Evolutionary conservation across 2,797 vertebrate genomes (phyloP).

Genomic region (Oreonectes daqikongensis): DNA sequence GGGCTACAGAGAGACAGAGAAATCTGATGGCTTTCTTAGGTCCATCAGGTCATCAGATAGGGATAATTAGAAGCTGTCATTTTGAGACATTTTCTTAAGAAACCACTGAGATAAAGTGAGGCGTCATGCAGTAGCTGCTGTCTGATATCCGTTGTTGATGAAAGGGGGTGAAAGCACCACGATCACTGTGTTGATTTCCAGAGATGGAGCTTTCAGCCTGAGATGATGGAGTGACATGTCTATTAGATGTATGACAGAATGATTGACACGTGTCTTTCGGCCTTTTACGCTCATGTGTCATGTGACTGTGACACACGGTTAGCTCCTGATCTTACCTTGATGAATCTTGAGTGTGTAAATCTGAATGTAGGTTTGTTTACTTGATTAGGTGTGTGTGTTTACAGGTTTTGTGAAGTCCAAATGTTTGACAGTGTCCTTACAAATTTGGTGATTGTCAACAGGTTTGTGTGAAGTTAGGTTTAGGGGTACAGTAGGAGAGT

Average conservation of each 20-base stretch:
- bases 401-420: not conserved
- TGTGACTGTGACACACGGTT: constrained; percentile 1
- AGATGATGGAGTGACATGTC: constrained; percentile 38
- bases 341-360: not conserved
- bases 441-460: not conserved
- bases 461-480: not conserved
- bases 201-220: constrained; percentile 18
- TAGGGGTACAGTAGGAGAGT: not conserved
- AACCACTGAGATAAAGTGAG: not conserved
- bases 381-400: not conserved
- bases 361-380: not conserved
- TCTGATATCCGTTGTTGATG: constrained; percentile 3
- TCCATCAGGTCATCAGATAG: not conserved
- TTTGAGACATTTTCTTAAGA: not conserved
- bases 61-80: constrained; percentile 24
- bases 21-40: not conserved
- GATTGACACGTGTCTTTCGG: constrained; percentile 35
- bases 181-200: constrained; percentile 1
- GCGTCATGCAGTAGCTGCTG: not conserved
- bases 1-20: not conserved
- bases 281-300: constrained; percentile 6
- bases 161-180: not conserved
- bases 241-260: constrained; percentile 34
- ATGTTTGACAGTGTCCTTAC: not conserved
- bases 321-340: not conserved